Conservation (phyloP, 2,113 vertebrate species). For the Callithrix jacchus region DNA sequence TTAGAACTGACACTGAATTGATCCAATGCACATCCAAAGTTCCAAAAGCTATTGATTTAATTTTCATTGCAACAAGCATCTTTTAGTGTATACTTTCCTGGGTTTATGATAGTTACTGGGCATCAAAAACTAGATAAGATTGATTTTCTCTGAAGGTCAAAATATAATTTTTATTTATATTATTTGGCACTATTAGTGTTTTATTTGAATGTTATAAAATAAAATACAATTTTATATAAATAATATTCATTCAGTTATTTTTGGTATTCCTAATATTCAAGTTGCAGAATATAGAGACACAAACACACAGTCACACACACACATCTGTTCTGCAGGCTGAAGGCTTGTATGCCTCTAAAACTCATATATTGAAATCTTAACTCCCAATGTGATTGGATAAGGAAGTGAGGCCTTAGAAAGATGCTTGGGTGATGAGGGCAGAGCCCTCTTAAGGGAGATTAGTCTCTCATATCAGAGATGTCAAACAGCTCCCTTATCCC, state of each 20-base stretch:
- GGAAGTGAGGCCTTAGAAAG: background rate
- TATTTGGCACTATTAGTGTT: background rate
- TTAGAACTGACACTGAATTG: background rate
- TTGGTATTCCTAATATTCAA: background rate
- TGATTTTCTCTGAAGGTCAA: background rate
- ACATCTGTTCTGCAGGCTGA: too few relatives aligned
- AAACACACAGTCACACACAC: background rate
- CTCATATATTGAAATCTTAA: background rate
- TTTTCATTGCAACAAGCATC: background rate
- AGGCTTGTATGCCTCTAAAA: background rate
- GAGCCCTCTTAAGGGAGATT: background rate
- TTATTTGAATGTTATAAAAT: background rate
- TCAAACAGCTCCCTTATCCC: background rate
- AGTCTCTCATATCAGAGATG: background rate
- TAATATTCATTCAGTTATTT: background rate
- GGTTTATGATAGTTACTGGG: background rate
- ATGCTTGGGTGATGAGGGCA: background rate
- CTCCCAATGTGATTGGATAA: background rate
- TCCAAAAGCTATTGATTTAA: background rate
- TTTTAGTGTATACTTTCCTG: background rate
- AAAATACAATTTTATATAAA: background rate
- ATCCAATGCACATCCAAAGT: background rate
- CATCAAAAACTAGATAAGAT: background rate
- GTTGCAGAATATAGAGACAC: background rate
- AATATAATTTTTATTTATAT: background rate